Evolutionary conservation across 2,113 vertebrate genomes (phyloP), one percentile per base, ranked within the genome.

Genomic region (Phylloscopus trochiloides): DNA sequence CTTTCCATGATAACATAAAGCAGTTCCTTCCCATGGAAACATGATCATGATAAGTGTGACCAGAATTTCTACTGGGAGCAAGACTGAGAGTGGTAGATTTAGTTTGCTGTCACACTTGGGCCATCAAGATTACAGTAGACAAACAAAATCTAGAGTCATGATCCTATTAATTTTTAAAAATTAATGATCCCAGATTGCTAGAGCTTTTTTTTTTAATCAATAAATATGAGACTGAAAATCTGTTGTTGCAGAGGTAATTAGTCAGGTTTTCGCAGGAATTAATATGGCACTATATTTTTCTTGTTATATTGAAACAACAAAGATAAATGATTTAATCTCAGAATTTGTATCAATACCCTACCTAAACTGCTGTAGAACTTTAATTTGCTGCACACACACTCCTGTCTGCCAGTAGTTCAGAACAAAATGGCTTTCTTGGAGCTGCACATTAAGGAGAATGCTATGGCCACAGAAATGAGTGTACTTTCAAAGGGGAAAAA

Each of bases 161-260:
- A 36, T 78, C 18, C 7, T 45, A 34, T 9, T 48, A 22, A 18
- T 31, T 70, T 88, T 77, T 32, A 31, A 66, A 61, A 86, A 25
- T 4, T 50, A 0, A 0, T 50, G 6, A 52, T 45, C 21, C 12
- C 16, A 83, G 9, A 58, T 3, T 50, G 5, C 25, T 54, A 19
- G 10, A 67, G 7, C 3, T 29, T 40, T 75, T 72, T 72, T 80
- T 57, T 80, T 57, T 82, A 13, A 45, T 59, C 16, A 58, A 17
- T 63, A 45, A 51, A 3, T 25, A 67, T 47, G 25, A 63, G 8
- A 58, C 4, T 47, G 10, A 58, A 40, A 90, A 68, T 42, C 13
- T 76, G 2, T 52, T 38, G 16, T 40, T 83, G 8, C 8, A 42
- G 14, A 73, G 4, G 5, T 24, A 47, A 29, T 70, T 51, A 48